Evolutionary conservation across 2,797 vertebrate species (phyloP).

Genomic region (Pterois miles): DNA sequence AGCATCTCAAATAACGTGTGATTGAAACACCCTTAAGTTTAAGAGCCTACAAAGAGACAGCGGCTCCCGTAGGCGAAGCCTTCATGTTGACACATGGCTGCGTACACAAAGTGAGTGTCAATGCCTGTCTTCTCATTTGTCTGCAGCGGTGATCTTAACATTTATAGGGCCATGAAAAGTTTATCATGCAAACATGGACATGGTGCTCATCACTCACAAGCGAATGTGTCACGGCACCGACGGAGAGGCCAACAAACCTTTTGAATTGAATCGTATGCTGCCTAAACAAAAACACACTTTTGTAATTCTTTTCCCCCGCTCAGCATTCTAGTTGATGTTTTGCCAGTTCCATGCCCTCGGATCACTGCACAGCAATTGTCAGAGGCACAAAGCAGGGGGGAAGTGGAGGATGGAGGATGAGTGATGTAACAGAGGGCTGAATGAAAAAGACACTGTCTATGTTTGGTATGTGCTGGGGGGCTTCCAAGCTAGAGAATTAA

Average conservation of each 20-base stretch:
- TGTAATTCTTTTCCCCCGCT: slow-evolving; percentile 67
- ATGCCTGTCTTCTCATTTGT: neutral
- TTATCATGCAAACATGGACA: slow-evolving; percentile 2
- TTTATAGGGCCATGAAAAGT: neutral
- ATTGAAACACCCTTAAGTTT: slow-evolving; percentile 36
- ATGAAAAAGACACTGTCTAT: slow-evolving; percentile 69
- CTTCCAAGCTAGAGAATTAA: slow-evolving; percentile 4
- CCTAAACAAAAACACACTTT: slow-evolving; percentile 74
- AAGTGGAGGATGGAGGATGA: slow-evolving; percentile 65
- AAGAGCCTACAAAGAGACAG: slow-evolving; percentile 51
- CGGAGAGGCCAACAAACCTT: slow-evolving; percentile 4
- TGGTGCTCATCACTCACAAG: neutral
- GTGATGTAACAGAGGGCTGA: slow-evolving; percentile 71
- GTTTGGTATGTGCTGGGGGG: slow-evolving; percentile 65
- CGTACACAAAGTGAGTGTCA: neutral
- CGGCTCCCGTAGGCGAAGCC: neutral
- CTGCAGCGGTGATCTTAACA: neutral
- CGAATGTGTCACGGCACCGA: neutral
- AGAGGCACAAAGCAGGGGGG: slow-evolving; percentile 71
- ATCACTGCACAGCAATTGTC: slow-evolving; percentile 76
- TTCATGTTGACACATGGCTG: neutral
- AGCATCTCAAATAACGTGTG: slow-evolving; percentile 47
- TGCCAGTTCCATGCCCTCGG: slow-evolving; percentile 70
- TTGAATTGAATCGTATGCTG: slow-evolving; percentile 56
- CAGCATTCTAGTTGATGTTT: slow-evolving; percentile 75